Conservation (phyloP, 1,140 invertebrate genomes). For the Eumeta japonica region DNA sequence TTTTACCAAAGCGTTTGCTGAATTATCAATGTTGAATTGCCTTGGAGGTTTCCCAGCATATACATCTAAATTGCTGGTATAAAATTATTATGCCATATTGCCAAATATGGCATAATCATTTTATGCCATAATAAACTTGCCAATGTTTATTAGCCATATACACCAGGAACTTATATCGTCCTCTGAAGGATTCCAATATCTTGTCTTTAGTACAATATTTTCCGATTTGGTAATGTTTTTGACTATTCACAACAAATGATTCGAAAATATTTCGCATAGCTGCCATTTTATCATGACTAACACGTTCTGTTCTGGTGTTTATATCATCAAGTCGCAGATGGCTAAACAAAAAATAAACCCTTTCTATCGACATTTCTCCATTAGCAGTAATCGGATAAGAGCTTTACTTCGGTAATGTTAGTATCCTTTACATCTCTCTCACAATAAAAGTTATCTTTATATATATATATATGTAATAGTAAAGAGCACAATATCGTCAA, state of each 20-base stretch:
- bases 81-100: conserved; percentile 24
- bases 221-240: conserved; percentile 19
- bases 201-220: conserved; percentile 31
- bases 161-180: conserved; percentile 34
- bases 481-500: conserved; percentile 4
- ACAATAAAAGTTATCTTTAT: conserved; percentile 1
- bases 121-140: conserved; percentile 52
- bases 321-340: too few species aligned
- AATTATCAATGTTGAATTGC: too few species aligned
- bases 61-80: conserved; percentile 19
- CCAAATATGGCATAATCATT: conserved; percentile 26
- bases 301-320: too few species aligned
- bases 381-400: too few species aligned
- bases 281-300: too few species aligned
- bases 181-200: conserved; percentile 34
- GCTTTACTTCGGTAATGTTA: conserved; percentile 2
- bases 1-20: too few species aligned
- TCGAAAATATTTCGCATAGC: too few species aligned
- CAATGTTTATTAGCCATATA: conserved; percentile 53
- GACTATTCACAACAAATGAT: conserved; percentile 25
- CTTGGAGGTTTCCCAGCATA: conserved; percentile 16
- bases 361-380: too few species aligned
- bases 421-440: conserved; percentile 4
- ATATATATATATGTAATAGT: conserved; percentile 2
- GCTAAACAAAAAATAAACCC: too few species aligned